Base-by-base conservation (phyloP, 2,113 vertebrate genomes). In the Phrynocephalus versicolor region DNA sequence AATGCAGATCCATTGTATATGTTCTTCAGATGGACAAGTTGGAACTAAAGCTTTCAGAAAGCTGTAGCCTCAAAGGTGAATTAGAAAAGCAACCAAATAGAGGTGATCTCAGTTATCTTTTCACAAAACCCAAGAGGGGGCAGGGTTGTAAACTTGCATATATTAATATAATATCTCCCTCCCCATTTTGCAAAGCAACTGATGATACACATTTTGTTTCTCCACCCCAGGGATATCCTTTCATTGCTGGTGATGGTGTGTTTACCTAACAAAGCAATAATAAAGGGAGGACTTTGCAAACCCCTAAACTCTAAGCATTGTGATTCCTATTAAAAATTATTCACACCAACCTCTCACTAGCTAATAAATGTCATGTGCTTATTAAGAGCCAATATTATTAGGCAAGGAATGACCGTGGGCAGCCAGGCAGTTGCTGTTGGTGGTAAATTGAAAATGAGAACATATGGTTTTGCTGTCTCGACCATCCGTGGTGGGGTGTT, bases 371-470 rank as follows among this genome's bases (percentile, higher is more conserved):
- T 85, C 85, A 94, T 82, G 79, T 83, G 80, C 88, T 95, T 91
- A 93, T 91, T 91, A 93, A 91, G 89, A 94, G 92, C 92, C 90
- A 93, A 88, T 93, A 90, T 94, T 93, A 91, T 94, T 95, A 94
- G 85, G 93, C 89, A 88, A 84, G 92, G 82, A 92, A 82, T 64
- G 85, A 91, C 60, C 92, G 77, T 89, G 91, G 91, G 90, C 92
- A 94, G 92, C 82, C 83, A 93, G 89, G 90, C 92, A 94, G 85
- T 73, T 13, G 0, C 18, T 92, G 92, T 30, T 83, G 82, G 90
- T 89, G 89, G 90, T 92, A 92, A 95, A 95, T 94, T 92, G n/a
- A 94, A 93, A 92, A 80, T 87, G 93, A 92, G 92, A 92, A 88
- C 92, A 93, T 91, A 92, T 88, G 90, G 89, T 89, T 93, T 91